Percentiles rank a stretch among this genome's conserved stretches.
Conservation (phyloP, 2,888 invertebrate species). For the Xiphydria camelus region DNA sequence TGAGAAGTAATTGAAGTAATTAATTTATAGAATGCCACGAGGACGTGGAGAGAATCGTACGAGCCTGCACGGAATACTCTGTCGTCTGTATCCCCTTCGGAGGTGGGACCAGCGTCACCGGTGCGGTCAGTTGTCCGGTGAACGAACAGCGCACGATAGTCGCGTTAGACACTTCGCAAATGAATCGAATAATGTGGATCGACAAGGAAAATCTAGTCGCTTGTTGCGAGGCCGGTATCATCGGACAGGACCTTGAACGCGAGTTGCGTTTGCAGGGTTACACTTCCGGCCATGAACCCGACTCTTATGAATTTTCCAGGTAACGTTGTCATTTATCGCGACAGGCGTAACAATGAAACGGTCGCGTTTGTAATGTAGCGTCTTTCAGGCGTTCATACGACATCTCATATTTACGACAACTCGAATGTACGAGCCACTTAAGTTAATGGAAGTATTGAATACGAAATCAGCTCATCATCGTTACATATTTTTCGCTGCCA, state of each 20-base stretch:
- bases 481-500: no score
- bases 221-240: constrained; percentile 86
- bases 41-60: constrained; percentile 82
- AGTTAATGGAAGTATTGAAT: no score
- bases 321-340: constrained; percentile 26
- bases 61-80: constrained; percentile 72
- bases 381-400: no score
- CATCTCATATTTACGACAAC: no score
- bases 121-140: constrained; percentile 82
- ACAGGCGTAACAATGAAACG: background rate
- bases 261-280: constrained; percentile 76
- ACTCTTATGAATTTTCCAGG: constrained; percentile 95
- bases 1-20: no score
- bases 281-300: constrained; percentile 96
- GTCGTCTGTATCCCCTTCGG: constrained; percentile 92
- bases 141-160: constrained; percentile 80
- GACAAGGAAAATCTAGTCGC: constrained; percentile 82
- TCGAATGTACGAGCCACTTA: no score
- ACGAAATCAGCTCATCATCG: no score
- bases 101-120: constrained; percentile 92
- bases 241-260: constrained; percentile 92
- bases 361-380: background rate
- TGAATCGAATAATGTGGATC: constrained; percentile 94
- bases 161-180: constrained; percentile 90
- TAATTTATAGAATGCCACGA: constrained; percentile 69